Conservation (phyloP, 2,888 invertebrate species). For the Pocota personata region DNA sequence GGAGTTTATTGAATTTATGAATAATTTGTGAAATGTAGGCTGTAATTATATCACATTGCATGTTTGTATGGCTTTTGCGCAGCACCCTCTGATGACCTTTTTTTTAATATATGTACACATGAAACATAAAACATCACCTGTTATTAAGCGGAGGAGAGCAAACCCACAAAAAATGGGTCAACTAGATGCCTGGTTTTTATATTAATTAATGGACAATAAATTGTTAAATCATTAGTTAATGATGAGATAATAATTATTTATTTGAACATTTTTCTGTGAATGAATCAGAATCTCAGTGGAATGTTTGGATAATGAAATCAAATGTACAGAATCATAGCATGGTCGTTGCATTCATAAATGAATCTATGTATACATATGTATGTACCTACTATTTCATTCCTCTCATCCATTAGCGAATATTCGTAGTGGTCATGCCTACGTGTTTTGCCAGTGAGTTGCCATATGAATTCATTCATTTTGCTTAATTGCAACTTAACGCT, state of each 20-base stretch:
- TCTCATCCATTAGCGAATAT: neutral
- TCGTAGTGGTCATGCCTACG: neutral
- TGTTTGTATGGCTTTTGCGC: slow-evolving; percentile 20
- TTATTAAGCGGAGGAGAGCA: slow-evolving; percentile 14
- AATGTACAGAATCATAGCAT: too few relatives aligned
- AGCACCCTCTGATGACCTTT: slow-evolving; percentile 8
- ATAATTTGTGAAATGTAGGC: neutral
- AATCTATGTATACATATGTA: too few relatives aligned
- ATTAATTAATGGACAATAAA: neutral
- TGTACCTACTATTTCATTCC: neutral
- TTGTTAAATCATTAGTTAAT: neutral
- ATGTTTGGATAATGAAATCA: too few relatives aligned
- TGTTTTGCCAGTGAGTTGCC: neutral
- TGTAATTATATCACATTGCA: neutral
- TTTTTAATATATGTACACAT: neutral
- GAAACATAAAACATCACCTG: slow-evolving; percentile 35
- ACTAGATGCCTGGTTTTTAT: neutral
- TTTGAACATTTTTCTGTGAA: too few relatives aligned
- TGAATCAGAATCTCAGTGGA: too few relatives aligned
- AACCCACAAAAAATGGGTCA: neutral
- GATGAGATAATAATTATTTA: too few relatives aligned
- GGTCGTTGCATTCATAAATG: too few relatives aligned
- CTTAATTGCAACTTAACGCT: neutral
- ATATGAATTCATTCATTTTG: neutral
- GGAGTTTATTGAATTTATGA: neutral